phyloP scores from a whole-genome alignment of 2,888 invertebrate species.

The Diarsia mendica region DNA sequence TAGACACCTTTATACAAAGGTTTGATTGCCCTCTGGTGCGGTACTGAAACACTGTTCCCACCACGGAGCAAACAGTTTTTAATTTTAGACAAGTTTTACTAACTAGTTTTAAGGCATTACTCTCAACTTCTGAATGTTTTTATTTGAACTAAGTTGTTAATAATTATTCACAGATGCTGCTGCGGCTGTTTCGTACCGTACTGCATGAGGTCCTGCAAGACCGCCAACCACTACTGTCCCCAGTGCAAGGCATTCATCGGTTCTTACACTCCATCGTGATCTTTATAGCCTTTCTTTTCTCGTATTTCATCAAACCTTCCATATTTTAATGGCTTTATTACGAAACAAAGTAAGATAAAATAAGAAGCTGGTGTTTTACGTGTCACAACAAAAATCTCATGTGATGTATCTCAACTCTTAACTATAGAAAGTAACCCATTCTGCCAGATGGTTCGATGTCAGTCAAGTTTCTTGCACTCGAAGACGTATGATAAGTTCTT shows the following conservation, averaged over 20 bases:
- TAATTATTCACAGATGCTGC: conserved; percentile 80
- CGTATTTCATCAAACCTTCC: conserved; percentile 5
- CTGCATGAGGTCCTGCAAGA: conserved; percentile 89
- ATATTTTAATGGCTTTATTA: conserved; percentile 15
- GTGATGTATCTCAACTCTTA: conserved; percentile 38
- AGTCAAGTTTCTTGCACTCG: conserved; percentile 21
- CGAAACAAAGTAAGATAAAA: conserved; percentile 2
- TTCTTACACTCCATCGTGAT: conserved; percentile 83
- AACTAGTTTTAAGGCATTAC: too few species aligned
- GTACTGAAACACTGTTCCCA: too few species aligned
- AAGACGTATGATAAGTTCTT: conserved; percentile 7
- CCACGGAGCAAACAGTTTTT: too few species aligned
- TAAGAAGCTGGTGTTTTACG: conserved; percentile 3
- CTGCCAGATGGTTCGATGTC: conserved; percentile 28
- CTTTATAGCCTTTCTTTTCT: background rate
- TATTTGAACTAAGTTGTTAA: too few species aligned
- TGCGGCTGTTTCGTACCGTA: conserved; percentile 87
- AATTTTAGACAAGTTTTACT: too few species aligned
- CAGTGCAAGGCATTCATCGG: conserved; percentile 86
- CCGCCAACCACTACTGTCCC: conserved; percentile 89
- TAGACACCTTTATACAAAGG: too few species aligned
- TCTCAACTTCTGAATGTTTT: too few species aligned
- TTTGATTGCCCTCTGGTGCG: too few species aligned
- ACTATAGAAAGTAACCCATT: conserved; percentile 12
- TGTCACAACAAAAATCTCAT: conserved; percentile 33